These are phyloP conservation scores for Ptychodera flava DNA, from an alignment of 35 echinoderm and acorn worm genomes.

Conservation along the genomic window DNA sequence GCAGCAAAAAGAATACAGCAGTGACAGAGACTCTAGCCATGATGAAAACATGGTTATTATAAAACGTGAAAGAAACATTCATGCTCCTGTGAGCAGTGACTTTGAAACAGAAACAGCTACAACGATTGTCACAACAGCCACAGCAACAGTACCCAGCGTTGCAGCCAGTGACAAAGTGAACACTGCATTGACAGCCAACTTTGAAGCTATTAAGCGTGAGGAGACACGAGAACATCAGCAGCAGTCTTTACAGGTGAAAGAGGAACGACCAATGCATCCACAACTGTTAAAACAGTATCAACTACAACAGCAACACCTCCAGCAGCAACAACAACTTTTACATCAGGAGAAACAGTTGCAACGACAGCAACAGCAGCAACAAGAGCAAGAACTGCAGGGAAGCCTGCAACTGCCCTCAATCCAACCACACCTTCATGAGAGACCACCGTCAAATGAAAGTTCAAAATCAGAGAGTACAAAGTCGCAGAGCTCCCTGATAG, in stretches of 20 bases:
- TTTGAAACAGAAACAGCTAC: background rate
- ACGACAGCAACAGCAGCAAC: background rate
- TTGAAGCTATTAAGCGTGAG: too few species aligned
- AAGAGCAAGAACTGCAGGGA: background rate
- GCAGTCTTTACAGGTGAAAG: background rate
- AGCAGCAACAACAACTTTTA: background rate
- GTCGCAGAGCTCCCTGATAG: constrained; percentile 13
- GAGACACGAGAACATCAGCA: background rate
- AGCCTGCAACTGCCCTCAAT: background rate
- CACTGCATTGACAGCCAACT: too few species aligned
- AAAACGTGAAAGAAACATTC: background rate
- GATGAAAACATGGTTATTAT: background rate
- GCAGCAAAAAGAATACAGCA: background rate
- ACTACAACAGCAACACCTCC: background rate
- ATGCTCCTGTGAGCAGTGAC: background rate
- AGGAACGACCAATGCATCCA: background rate
- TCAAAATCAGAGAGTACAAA: background rate
- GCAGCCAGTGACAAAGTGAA: too few species aligned
- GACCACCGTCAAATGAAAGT: background rate
- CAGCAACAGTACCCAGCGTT: background rate
- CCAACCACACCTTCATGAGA: background rate
- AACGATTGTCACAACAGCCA: background rate
- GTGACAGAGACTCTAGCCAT: background rate
- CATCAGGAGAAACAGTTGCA: background rate
- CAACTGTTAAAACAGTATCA: background rate